Evolutionary conservation across 2,888 invertebrate genomes (phyloP).

Genomic region (Andrena camellia): DNA sequence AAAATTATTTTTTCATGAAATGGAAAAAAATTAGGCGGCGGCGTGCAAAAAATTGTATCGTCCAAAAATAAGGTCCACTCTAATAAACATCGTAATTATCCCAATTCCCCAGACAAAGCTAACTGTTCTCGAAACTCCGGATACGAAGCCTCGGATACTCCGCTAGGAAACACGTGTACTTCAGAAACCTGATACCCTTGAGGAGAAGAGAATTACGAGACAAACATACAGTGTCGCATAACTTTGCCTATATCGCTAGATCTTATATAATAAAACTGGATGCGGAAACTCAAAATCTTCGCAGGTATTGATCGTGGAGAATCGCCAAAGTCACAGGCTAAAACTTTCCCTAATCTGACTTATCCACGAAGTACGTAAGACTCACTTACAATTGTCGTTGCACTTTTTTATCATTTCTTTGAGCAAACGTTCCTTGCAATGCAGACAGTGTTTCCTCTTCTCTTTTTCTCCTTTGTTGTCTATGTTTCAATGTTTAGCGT

Average conservation of each 20-base stretch:
- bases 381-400: too few relatives aligned
- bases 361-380: not conserved
- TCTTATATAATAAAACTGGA: conserved; percentile 12
- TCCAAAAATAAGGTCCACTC: too few relatives aligned
- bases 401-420: too few relatives aligned
- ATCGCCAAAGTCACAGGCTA: not conserved
- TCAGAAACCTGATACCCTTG: conserved; percentile 56
- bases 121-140: conserved; percentile 12
- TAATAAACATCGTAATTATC: not conserved
- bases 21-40: too few relatives aligned
- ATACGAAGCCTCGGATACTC: conserved; percentile 30
- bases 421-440: not conserved
- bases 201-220: conserved; percentile 16
- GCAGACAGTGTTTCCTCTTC: not conserved
- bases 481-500: not conserved
- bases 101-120: conserved; percentile 10
- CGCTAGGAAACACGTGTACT: not conserved
- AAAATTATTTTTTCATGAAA: too few relatives aligned
- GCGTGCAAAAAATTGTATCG: too few relatives aligned
- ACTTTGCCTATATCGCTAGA: not conserved
- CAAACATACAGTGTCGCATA: not conserved
- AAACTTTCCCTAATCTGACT: too few relatives aligned
- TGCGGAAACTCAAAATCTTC: conserved; percentile 11
- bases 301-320: not conserved
- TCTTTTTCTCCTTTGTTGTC: not conserved